phyloP scores from a whole-genome alignment of 1,140 invertebrate species.

The Orchestia grillus region DNA sequence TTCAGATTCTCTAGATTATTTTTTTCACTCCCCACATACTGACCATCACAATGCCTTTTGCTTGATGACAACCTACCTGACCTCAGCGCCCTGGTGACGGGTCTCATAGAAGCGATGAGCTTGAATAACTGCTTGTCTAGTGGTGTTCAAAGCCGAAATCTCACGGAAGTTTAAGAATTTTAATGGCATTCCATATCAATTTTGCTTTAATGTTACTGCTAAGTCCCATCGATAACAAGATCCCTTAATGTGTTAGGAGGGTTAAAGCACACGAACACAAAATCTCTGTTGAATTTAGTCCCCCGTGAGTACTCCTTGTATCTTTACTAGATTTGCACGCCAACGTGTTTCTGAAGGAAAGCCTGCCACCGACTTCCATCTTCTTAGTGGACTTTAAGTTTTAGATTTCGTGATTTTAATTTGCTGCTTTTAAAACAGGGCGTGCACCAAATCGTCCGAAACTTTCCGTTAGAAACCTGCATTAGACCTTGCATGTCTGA shows the following conservation, averaged over 20 bases:
- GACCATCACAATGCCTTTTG: too few relatives aligned
- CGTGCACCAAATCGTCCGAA: not conserved
- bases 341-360: not conserved
- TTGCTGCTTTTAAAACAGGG: not conserved
- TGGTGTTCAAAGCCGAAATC: too few relatives aligned
- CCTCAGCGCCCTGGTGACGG: too few relatives aligned
- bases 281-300: not conserved
- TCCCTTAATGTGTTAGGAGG: not conserved
- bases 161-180: too few relatives aligned
- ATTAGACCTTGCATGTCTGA: not conserved
- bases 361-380: not conserved
- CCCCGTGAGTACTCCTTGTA: not conserved
- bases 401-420: not conserved
- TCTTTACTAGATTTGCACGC: not conserved
- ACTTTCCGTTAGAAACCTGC: not conserved
- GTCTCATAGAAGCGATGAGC: too few relatives aligned
- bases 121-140: too few relatives aligned
- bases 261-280: not conserved
- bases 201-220: not conserved
- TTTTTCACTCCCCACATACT: too few relatives aligned
- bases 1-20: too few relatives aligned
- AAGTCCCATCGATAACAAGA: not conserved
- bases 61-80: too few relatives aligned
- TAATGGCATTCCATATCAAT: too few relatives aligned
- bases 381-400: not conserved